Base-by-base conservation (phyloP, 2,888 invertebrate genomes). In the Julus scanicus region DNA sequence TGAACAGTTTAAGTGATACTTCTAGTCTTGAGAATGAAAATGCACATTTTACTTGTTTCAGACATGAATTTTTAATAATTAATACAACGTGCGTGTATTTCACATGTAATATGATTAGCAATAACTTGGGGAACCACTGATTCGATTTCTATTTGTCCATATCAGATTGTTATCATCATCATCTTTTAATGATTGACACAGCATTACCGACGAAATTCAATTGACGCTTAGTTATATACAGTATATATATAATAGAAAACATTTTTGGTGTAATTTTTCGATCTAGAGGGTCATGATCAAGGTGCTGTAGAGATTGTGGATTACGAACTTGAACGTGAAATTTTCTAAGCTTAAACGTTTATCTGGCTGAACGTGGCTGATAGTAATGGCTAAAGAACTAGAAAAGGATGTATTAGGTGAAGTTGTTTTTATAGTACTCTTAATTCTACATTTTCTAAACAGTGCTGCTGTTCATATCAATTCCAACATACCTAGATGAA, bases 241-340 rank as follows among this genome's bases (percentile, higher is more conserved):
- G n/a, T 63, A 63, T 63, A 63, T 63, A n/a, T n/a, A 63, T 37
- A 80, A 80, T 53, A 53, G 3, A 53, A 80, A 80, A 11, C 2
- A 80, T 80, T 80, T 71, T 80, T 29, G 13, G 11, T 37, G 37
- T 37, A 80, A 80, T 29, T 80, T 29, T 80, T 37, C 20, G 11
- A 29, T 80, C 20, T 80, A 80, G 80, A 80, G 37, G 80, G 80
- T 13, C 80, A 80, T 80, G 80, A 80, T 80, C 80, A 80, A 80
- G 80, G 80, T 37, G 29, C 37, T 37, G 8, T 2, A 11, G 11
- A 13, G 80, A 80, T 80, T 37, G 20, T 80, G 37, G 80, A 80
- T 80, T 80, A 80, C 37, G 2, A 6, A 88, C 13, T 86, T n/a
- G 20, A 85, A 15, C 44, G 44, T 13, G 49, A 85, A 80, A 80